Percentiles rank a stretch among this genome's conserved stretches.
Evolutionary conservation across 2,113 vertebrate genomes (phyloP).

Genomic region (Amia ocellicauda): DNA sequence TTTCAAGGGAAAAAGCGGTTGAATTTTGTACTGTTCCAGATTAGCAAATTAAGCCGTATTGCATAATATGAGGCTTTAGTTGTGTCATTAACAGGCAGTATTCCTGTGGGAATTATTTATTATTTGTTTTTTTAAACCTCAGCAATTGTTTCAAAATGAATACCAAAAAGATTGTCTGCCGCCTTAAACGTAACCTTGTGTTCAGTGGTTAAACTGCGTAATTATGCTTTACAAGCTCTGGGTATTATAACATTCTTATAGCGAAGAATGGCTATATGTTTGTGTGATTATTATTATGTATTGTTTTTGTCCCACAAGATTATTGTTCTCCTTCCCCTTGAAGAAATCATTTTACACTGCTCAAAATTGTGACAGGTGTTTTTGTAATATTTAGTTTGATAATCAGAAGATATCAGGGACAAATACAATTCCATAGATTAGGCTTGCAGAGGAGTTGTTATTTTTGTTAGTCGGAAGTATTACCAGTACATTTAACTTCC

Average conservation of each 20-base stretch:
- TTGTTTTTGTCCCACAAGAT: too few relatives aligned
- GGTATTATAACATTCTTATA: background rate
- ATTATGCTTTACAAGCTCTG: background rate
- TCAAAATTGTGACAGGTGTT: too few relatives aligned
- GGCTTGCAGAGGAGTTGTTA: too few relatives aligned
- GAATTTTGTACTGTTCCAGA: background rate
- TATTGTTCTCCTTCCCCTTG: too few relatives aligned
- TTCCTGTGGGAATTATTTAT: background rate
- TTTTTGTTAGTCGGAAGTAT: too few relatives aligned
- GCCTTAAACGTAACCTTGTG: background rate
- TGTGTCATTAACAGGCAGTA: background rate
- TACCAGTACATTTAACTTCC: too few relatives aligned
- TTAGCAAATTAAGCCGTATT: slow-evolving; percentile 9
- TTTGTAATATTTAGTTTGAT: too few relatives aligned
- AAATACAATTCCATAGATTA: too few relatives aligned
- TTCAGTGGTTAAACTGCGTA: background rate
- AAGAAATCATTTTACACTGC: too few relatives aligned
- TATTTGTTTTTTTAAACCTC: background rate
- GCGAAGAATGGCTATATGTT: background rate
- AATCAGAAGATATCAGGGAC: too few relatives aligned
- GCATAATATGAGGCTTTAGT: background rate
- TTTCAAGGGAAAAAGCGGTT: background rate
- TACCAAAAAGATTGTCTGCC: background rate
- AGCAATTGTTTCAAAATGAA: background rate
- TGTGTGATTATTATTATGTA: too few relatives aligned